Conservation (phyloP, 1,140 invertebrate species). For the Ostrea denselamellosa region DNA sequence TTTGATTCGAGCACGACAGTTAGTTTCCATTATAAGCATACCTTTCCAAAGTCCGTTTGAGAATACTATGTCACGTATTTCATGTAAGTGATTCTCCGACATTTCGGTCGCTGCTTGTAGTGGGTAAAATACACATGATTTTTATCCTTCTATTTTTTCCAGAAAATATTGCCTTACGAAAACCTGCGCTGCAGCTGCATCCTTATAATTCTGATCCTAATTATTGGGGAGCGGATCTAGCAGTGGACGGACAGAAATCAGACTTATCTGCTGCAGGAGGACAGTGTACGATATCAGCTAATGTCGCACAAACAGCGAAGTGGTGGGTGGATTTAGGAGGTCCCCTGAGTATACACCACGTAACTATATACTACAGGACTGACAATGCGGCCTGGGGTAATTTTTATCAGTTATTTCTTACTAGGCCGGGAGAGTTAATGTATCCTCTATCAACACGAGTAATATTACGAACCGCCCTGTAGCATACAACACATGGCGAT, state of each 20-base stretch:
- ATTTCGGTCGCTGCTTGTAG: no score
- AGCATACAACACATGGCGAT: no score
- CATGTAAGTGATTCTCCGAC: no score
- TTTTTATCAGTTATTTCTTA: no score
- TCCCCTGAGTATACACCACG: neutral
- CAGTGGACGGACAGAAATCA: neutral
- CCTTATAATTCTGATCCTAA: neutral
- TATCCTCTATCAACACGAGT: no score
- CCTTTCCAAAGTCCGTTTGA: no score
- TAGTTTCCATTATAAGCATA: no score
- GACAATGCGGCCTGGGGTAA: neutral
- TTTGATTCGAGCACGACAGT: no score
- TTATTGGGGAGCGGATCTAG: neutral
- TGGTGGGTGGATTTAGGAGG: conserved; percentile 13
- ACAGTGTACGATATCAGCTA: neutral
- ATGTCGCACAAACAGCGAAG: neutral
- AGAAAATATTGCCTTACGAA: neutral
- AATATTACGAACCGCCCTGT: no score
- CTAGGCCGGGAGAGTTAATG: no score
- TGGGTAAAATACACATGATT: no score
- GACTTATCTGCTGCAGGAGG: neutral
- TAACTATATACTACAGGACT: neutral
- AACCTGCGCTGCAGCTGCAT: neutral
- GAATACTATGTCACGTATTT: no score
- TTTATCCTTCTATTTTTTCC: neutral